Conservation (phyloP, 2,888 invertebrate genomes). For the Nymphalis polychloros region DNA sequence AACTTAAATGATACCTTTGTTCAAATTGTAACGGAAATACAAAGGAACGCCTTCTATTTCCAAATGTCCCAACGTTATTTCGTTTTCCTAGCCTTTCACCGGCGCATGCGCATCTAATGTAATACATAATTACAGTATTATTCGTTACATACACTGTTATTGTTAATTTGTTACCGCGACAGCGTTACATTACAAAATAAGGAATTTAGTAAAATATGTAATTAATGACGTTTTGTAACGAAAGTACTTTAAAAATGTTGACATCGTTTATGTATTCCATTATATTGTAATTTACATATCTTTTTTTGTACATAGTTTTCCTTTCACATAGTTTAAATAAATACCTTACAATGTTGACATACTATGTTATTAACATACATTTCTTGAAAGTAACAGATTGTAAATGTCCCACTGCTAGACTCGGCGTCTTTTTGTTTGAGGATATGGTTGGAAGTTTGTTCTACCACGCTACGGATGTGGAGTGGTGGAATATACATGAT, state of each 20-base stretch:
- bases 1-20: conserved; percentile 29
- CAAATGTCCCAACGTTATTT: conserved; percentile 31
- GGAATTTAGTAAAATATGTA: conserved; percentile 12
- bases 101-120: conserved; percentile 25
- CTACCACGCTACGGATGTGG: no score
- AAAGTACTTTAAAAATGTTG: not conserved
- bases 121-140: conserved; percentile 36
- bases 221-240: not conserved
- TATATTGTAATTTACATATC: no score
- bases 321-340: not conserved
- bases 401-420: no score
- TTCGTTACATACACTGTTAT: conserved; percentile 48
- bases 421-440: no score
- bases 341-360: no score
- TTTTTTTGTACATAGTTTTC: not conserved
- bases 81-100: conserved; percentile 39
- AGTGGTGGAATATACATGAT: no score
- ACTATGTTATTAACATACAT: no score
- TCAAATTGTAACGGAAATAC: conserved; percentile 31
- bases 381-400: no score
- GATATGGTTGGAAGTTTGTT: no score
- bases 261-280: not conserved
- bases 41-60: conserved; percentile 31
- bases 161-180: conserved; percentile 32
- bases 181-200: conserved; percentile 19